Evolutionary conservation across 2,797 vertebrate species (phyloP), one percentile per base, ranked within the genome.

Genomic region (Heteromormyrus szaboi): DNA sequence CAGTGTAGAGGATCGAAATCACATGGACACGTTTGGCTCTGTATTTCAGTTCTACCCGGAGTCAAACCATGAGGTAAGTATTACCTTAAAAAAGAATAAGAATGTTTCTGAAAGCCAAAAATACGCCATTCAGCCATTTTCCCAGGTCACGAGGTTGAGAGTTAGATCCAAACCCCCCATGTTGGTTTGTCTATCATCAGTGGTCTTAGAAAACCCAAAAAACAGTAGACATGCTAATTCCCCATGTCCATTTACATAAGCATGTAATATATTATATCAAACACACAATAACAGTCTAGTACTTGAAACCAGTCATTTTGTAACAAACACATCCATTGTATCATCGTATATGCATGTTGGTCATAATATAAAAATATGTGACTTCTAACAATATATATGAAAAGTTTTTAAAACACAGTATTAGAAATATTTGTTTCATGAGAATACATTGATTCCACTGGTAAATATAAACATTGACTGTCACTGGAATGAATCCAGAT

Each of bases 401-500:
- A 46, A n/a, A n/a, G 19, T 7, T 81, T 81, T 46, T 81, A 44
- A 81, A 81, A 46, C 12, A 41, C 41, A 81, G 19, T 81, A 81
- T 44, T 22, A 44, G 17, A 2, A 46, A 44, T n/a, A 44, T 81
- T 44, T 81, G 37, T 76, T 19, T 29, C 3, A 81, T 81, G 19
- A 81, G 41, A 19, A 81, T 11, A 46, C 72, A 44, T 79, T 79
- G 37, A 44, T 79, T 79, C 37, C 72, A 44, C 37, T 79, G 33
- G 33, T 44, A 79, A 79, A 79, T 41, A 41, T 79, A 79, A 79
- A 79, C 37, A 81, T 17, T 72, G 29, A 37, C 29, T 17, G 41
- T 81, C 76, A 81, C 76, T 81, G 76, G 76, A 44, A 76, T 76
- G 19, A 81, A 81, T 81, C 37, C 76, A 81, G 76, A 46, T 81